Evolutionary conservation across 2,797 vertebrate genomes (phyloP).

Genomic region (Melanotaenia trifasciata): DNA sequence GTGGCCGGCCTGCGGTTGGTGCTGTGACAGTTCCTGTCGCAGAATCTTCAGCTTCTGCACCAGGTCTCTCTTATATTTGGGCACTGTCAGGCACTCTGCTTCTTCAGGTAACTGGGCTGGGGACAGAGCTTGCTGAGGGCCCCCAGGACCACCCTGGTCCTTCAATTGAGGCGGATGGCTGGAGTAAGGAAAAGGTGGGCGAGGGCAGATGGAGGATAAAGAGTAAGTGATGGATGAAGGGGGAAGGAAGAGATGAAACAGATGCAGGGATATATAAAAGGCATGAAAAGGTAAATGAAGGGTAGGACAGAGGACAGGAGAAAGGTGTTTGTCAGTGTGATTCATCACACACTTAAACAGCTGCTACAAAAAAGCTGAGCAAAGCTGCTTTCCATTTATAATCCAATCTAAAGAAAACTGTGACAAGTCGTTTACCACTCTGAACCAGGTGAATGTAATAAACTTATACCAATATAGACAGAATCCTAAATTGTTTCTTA

Average conservation of each 20-base stretch:
- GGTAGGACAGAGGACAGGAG: conserved; percentile 12
- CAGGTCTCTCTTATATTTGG: conserved; percentile 95
- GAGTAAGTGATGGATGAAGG: neutral
- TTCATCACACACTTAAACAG: neutral
- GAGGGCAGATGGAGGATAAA: neutral
- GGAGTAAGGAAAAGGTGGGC: conserved; percentile 4
- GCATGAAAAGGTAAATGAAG: neutral
- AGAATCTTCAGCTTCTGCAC: conserved; percentile 98
- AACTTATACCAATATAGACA: conserved; percentile 10
- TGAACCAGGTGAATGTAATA: conserved; percentile 11
- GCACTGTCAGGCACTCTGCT: conserved; percentile 93
- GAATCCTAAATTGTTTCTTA: conserved; percentile 50
- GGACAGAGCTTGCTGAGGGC: conserved; percentile 85
- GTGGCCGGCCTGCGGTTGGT: conserved; percentile 97
- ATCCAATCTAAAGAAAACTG: conserved; percentile 12
- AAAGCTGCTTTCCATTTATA: conserved; percentile 16
- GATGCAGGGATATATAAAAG: neutral
- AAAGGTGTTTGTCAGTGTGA: conserved; percentile 20
- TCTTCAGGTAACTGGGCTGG: conserved; percentile 91
- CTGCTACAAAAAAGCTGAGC: conserved; percentile 16
- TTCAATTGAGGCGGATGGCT: conserved; percentile 90
- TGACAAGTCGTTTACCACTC: conserved; percentile 8
- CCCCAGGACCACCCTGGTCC: conserved; percentile 82
- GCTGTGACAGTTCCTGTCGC: conserved; percentile 95
- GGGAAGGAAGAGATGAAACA: neutral